Conservation (phyloP, 2,888 invertebrate species). For the Gasteruption jaculator region DNA sequence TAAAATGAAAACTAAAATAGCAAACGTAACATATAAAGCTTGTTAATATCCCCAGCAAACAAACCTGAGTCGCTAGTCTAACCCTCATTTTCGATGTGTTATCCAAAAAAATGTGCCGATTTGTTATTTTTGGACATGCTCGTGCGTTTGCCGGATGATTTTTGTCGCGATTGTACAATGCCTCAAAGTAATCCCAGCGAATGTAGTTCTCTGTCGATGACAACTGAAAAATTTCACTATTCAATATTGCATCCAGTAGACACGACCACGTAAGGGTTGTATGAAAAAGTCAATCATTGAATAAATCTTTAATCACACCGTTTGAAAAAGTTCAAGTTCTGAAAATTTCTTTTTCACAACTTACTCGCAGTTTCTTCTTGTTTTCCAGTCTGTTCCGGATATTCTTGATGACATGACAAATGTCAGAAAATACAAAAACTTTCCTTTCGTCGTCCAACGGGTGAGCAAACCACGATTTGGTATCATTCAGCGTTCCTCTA, state of each 20-base stretch:
- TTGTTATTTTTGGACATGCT: slow-evolving; percentile 16
- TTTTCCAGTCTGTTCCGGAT: slow-evolving; percentile 10
- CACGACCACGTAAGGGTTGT: no score
- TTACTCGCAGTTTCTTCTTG: slow-evolving; percentile 8
- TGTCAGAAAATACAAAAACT: slow-evolving; percentile 13
- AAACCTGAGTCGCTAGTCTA: slow-evolving; percentile 13
- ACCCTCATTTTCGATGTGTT: slow-evolving; percentile 17
- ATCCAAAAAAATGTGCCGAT: slow-evolving; percentile 11
- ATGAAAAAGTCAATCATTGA: no score
- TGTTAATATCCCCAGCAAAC: background rate
- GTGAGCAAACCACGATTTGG: slow-evolving; percentile 10
- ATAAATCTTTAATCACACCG: no score
- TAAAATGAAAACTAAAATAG: slow-evolving; percentile 1
- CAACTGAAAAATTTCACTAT: background rate
- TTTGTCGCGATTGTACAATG: background rate
- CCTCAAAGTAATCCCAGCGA: background rate
- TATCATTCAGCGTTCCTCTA: background rate
- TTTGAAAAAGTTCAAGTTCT: no score
- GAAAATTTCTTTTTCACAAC: background rate
- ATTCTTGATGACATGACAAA: slow-evolving; percentile 6
- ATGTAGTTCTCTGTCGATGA: background rate
- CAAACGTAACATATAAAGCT: background rate
- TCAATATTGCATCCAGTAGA: no score
- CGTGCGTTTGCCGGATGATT: slow-evolving; percentile 8
- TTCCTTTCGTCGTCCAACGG: slow-evolving; percentile 8